Base-by-base conservation (phyloP, 2,797 vertebrate species). In the Ceryle rudis region DNA sequence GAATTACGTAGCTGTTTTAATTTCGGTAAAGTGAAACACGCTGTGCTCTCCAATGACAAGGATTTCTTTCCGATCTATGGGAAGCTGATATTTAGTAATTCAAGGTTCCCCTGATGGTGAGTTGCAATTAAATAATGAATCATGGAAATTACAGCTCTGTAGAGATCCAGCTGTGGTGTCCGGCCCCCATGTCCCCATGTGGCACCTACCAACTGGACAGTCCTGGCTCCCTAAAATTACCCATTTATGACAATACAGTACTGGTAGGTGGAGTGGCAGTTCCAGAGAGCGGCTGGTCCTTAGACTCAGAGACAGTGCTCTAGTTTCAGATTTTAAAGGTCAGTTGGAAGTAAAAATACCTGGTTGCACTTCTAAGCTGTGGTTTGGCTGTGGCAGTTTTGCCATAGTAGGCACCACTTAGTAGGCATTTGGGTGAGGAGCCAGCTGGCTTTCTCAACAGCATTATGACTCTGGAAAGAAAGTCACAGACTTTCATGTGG, bases 111-210 rank as follows among this genome's bases (percentile, higher is more conserved):
- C 18, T 2, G 3, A 52, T 8, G 6, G 46, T 29, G 29, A 70
- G 8, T 51, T 74, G 18, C 62, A 66, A 29, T 60, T 74, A 70
- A 86, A 78, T 72, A 18, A 11, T 33, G 25, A 73, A 28, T 80
- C 55, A 57, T 57, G 37, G 64, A 57, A 80, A 62, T 57, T 55
- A 51, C 42, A 71, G 58, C 26, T 61, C 57, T 23, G 26, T 35
- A 37, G 79, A 61, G 46, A 70, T 35, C 41, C 7, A 2, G 35
- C 39, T 60, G 61, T 58, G 23, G 33, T 72, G 31, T 51, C 18
- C 35, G n/a, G 18, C 6, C 8, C 14, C 22, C 1, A 0, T 29
- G 19, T 35, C 10, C 23, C 39, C 0, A 2, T 5, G 2, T 33
- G 35, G 25, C 58, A 62, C 7, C 14, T 6, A 42, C 49, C 28